Evolutionary conservation across 2,888 invertebrate genomes (phyloP).

Genomic region (Mesorhabditis spiculigera): DNA sequence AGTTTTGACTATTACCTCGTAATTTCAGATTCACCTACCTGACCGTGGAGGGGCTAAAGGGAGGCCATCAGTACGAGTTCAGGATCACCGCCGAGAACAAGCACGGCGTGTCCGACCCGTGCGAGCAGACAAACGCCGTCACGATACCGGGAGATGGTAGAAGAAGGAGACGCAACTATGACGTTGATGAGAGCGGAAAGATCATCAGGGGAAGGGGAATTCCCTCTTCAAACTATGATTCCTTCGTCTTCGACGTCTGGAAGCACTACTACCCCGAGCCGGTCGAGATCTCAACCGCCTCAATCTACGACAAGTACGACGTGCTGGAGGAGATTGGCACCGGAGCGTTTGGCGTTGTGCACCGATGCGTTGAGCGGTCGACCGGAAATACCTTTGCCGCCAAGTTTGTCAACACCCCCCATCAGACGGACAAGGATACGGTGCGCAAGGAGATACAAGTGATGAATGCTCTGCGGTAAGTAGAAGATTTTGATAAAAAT

Average conservation of each 20-base stretch:
- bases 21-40: constrained; percentile 41
- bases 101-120: constrained; percentile 91
- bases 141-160: constrained; percentile 66
- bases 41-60: constrained; percentile 68
- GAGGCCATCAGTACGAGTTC: constrained; percentile 82
- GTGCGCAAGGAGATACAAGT: constrained; percentile 75
- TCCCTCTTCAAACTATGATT: constrained; percentile 85
- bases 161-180: constrained; percentile 30
- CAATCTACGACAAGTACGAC: constrained; percentile 95
- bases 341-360: constrained; percentile 98
- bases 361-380: constrained; percentile 89
- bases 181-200: constrained; percentile 59
- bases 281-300: constrained; percentile 88
- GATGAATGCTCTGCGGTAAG: constrained; percentile 39
- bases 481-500: neutral
- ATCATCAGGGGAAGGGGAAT: constrained; percentile 77
- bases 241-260: constrained; percentile 92
- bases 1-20: neutral
- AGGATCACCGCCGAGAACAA: constrained; percentile 95
- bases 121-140: constrained; percentile 79
- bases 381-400: constrained; percentile 97
- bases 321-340: constrained; percentile 95
- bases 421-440: constrained; percentile 90
- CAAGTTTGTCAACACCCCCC: constrained; percentile 79
- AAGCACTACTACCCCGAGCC: constrained; percentile 95